Evolutionary conservation across 2,888 invertebrate species (phyloP).

Genomic region (Drosophila stalkeri): DNA sequence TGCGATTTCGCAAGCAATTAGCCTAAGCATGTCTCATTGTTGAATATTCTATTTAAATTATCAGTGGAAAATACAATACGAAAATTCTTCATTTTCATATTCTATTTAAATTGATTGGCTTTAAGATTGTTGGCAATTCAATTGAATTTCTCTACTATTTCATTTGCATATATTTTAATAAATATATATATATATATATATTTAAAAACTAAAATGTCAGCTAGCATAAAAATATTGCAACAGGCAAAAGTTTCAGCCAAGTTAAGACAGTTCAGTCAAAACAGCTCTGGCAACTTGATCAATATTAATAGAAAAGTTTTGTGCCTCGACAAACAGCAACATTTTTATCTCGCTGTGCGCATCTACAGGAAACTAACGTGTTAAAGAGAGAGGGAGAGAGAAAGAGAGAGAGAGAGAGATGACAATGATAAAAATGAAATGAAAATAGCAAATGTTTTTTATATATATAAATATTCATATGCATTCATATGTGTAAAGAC

Average conservation of each 20-base stretch:
- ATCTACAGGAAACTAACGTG: conserved; percentile 15
- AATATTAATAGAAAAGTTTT: conserved; percentile 14
- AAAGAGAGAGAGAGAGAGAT: too few relatives aligned
- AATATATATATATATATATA: background rate
- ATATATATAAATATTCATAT: background rate
- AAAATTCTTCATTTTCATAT: background rate
- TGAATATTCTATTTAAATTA: background rate
- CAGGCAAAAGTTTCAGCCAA: background rate
- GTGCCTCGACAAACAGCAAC: background rate
- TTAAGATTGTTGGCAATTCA: background rate
- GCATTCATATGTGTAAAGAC: background rate
- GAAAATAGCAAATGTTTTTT: too few relatives aligned
- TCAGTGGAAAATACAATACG: background rate
- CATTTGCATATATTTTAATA: background rate
- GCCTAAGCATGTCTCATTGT: background rate
- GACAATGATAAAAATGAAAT: background rate
- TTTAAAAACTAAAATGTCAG: background rate
- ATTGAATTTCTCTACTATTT: background rate
- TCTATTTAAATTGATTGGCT: background rate
- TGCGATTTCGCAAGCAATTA: background rate
- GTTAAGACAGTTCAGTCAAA: background rate
- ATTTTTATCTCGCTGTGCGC: conserved; percentile 11
- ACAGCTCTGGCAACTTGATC: background rate
- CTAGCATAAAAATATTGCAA: background rate
- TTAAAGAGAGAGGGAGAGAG: background rate